Evolutionary conservation across 2,888 invertebrate species (phyloP).

Genomic region (Hemaris fuciformis): DNA sequence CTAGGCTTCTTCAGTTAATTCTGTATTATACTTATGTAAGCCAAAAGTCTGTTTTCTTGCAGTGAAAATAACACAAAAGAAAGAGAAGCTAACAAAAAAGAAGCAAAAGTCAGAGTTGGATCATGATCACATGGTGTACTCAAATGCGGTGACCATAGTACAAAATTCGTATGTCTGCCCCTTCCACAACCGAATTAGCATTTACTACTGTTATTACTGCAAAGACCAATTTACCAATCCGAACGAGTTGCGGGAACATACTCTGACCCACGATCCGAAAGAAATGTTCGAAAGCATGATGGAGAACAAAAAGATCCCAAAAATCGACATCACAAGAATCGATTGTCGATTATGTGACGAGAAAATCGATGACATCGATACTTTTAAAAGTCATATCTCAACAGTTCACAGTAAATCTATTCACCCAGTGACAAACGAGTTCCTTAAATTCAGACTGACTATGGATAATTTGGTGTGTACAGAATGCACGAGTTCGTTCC

Average conservation of each 20-base stretch:
- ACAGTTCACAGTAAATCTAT: constrained; percentile 44
- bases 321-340: constrained; percentile 68
- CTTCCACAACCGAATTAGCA: constrained; percentile 62
- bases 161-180: constrained; percentile 66
- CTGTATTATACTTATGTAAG: no score
- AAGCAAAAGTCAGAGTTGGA: constrained; percentile 36
- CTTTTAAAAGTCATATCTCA: constrained; percentile 54
- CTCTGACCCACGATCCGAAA: constrained; percentile 57
- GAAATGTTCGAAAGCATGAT: constrained; percentile 53
- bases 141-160: constrained; percentile 58
- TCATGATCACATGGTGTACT: constrained; percentile 54
- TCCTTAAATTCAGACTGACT: constrained; percentile 60
- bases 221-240: constrained; percentile 69
- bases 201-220: constrained; percentile 72
- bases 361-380: constrained; percentile 57
- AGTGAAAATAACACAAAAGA: constrained; percentile 30
- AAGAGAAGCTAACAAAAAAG: constrained; percentile 29
- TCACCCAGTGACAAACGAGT: constrained; percentile 57
- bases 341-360: constrained; percentile 63
- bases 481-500: constrained; percentile 59
- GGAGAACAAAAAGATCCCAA: constrained; percentile 64
- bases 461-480: constrained; percentile 59
- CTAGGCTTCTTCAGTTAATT: no score
- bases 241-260: constrained; percentile 61
- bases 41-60: constrained; percentile 18